Conservation (phyloP, 2,113 vertebrate species). For the Paraplagusia blochii region DNA sequence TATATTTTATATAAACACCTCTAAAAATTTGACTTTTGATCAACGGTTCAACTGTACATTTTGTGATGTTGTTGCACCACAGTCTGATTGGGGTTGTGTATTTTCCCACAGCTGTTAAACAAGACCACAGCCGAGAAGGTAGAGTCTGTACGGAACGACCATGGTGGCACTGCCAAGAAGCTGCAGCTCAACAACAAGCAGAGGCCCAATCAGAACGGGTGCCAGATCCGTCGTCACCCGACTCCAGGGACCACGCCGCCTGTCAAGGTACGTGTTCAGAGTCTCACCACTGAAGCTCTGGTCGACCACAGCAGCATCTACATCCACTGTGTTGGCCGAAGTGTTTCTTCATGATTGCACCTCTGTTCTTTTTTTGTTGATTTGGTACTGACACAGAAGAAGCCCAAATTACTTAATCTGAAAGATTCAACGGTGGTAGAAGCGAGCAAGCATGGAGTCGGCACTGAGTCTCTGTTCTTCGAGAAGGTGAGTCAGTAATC, state of each 20-base stretch:
- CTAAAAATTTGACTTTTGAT: not conserved
- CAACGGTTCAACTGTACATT: not conserved
- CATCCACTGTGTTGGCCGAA: not conserved
- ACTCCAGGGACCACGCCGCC: slow-evolving; percentile 82
- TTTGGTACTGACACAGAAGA: slow-evolving; percentile 81
- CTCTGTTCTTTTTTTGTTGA: slow-evolving; percentile 1
- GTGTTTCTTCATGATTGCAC: slow-evolving; percentile 1
- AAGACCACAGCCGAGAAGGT: slow-evolving; percentile 98
- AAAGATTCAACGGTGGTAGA: slow-evolving; percentile 88
- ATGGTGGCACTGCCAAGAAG: slow-evolving; percentile 94
- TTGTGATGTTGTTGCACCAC: not conserved
- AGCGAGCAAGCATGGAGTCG: slow-evolving; percentile 88
- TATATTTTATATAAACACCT: not conserved
- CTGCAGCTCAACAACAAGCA: slow-evolving; percentile 96
- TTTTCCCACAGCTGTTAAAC: slow-evolving; percentile 78
- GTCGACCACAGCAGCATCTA: not conserved
- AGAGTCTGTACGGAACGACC: slow-evolving; percentile 94
- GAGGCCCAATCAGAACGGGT: slow-evolving; percentile 94
- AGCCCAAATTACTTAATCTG: slow-evolving; percentile 87
- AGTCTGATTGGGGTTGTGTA: slow-evolving; percentile 5
- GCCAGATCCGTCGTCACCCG: slow-evolving; percentile 90
- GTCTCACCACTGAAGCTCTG: not conserved
- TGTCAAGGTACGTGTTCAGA: slow-evolving; percentile 74
- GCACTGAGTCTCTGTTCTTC: slow-evolving; percentile 96
- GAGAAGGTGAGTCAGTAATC: slow-evolving; percentile 84